Base-by-base conservation (phyloP, 2,797 vertebrate genomes). In the Synanceia verrucosa region DNA sequence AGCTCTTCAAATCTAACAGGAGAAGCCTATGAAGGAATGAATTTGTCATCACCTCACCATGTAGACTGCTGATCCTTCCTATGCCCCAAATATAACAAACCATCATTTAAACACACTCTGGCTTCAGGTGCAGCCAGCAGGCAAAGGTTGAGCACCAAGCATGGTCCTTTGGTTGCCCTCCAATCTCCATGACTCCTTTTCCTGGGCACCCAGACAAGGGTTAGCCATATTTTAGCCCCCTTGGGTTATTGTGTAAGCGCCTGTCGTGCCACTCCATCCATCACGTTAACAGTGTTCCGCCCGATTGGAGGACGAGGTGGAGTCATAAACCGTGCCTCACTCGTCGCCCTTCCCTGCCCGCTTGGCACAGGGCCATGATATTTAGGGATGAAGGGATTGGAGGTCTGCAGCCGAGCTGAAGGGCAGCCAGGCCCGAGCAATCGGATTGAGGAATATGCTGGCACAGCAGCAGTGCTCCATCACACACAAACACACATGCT, bases 401-500 rank as follows among this genome's bases (percentile, higher is more conserved):
- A 55, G 67, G 71, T 53, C 47, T 31, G 37, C 14, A 56, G 62
- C 65, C 5, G 6, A 61, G 47, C 53, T 82, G 88, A 92, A 92
- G 88, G 89, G 73, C 73, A 6, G 71, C 61, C 18, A 26, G 75
- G 81, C 68, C 74, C 86, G 36, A 69, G 82, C 66, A 33, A 12
- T 44, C 3, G 28, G 75, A 81, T 70, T 85, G 87, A 86, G 73
- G 76, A 92, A 93, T 84, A 89, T 88, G 91, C 91, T 92, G 89
- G 88, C 88, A 83, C 81, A 82, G 90, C 91, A 86, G 83, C 66
- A 53, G 71, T 4, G 16, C 69, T 90, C 75, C 62, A 23, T 85
- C 12, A 48, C 50, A 28, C 24, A 39, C 33, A 50, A 41, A 65
- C 72, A 82, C 65, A 71, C 74, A 70, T 39, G 65, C 76, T 69